A percentile compares a stretch with the other conserved stretches of the same genome.
Conservation (phyloP, 1,140 invertebrate species). For the Eulimnadia texana region DNA sequence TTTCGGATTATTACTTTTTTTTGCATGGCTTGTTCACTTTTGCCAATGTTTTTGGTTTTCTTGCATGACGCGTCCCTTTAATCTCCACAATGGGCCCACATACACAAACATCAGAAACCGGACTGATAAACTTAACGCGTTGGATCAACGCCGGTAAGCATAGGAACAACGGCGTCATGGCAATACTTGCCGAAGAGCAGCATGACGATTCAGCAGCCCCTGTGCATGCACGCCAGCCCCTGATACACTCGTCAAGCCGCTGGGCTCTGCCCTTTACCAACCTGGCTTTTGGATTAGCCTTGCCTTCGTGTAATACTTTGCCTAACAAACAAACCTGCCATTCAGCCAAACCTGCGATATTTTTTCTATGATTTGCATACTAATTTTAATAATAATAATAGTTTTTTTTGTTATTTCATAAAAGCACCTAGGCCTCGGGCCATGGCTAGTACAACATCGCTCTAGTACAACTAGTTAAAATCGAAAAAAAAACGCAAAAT, state of each 20-base stretch:
- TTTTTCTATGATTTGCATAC: too few species aligned
- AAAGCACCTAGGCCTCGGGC: too few species aligned
- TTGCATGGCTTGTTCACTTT: background rate
- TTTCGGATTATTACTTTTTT: too few species aligned
- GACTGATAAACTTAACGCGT: conserved; percentile 11
- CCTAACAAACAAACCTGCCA: too few species aligned
- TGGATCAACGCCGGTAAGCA: background rate
- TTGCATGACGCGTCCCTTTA: conserved; percentile 14
- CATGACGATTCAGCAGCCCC: conserved; percentile 8
- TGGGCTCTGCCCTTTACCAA: conserved; percentile 24
- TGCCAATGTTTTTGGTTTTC: background rate
- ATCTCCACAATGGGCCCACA: too few species aligned
- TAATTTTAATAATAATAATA: too few species aligned
- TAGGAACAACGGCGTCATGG: conserved; percentile 9
- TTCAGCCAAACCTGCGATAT: too few species aligned
- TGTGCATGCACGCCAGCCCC: background rate
- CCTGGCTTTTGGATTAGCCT: conserved; percentile 23
- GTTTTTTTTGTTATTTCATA: too few species aligned
- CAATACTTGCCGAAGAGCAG: conserved; percentile 7
- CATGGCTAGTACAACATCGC: too few species aligned
- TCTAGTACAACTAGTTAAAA: too few species aligned
- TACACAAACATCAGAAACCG: background rate
- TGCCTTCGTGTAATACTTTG: conserved; percentile 25
- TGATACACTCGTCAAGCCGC: conserved; percentile 4
- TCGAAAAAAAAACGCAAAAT: too few species aligned